Evolutionary conservation across 2,888 invertebrate species (phyloP).

Genomic region (Digitonthophagus gazella): DNA sequence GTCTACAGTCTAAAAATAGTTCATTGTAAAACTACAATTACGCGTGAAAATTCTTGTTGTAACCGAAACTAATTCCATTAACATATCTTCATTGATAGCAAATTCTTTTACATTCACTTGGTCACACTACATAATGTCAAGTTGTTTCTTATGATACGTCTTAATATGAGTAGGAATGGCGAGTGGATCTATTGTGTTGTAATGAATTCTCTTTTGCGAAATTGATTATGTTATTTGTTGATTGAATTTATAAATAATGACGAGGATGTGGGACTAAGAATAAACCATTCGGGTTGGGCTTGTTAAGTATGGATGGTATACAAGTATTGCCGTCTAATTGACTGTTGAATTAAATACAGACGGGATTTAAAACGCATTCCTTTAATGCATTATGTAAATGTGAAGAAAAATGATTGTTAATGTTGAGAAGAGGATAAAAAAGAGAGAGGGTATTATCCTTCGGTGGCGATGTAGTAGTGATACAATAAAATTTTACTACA

Average conservation of each 20-base stretch:
- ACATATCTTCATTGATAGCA: too few species aligned
- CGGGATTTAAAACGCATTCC: not conserved
- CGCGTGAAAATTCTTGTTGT: too few species aligned
- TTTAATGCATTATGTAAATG: not conserved
- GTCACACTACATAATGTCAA: too few species aligned
- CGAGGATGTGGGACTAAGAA: not conserved
- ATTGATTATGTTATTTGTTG: not conserved
- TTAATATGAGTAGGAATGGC: not conserved
- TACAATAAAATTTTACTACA: slow-evolving; percentile 27
- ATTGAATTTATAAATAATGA: not conserved
- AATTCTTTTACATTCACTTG: too few species aligned
- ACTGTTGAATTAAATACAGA: not conserved
- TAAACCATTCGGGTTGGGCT: not conserved
- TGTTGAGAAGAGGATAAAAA: not conserved
- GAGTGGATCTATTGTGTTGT: not conserved
- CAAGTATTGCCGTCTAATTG: not conserved
- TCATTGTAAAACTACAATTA: too few species aligned
- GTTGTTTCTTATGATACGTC: not conserved
- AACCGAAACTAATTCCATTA: too few species aligned
- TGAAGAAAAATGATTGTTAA: not conserved
- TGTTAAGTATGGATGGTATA: not conserved
- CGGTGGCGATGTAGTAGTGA: not conserved
- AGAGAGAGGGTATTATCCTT: not conserved
- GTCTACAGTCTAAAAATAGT: too few species aligned
- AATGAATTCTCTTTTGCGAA: not conserved